These are phyloP conservation scores for Physocephala rufipes DNA, from an alignment of 2,888 invertebrate species.

Conservation along the genomic window DNA sequence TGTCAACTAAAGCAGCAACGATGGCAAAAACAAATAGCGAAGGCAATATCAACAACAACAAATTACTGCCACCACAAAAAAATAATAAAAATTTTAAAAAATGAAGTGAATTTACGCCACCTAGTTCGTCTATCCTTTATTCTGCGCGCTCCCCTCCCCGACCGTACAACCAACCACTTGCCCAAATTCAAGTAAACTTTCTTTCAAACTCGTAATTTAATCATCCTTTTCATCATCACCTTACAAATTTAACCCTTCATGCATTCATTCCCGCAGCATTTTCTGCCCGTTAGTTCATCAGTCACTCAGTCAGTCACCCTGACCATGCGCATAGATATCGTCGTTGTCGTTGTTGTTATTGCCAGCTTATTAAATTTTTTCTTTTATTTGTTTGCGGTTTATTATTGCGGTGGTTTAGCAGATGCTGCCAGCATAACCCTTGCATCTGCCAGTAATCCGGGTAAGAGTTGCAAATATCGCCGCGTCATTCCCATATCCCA, in stretches of 20 bases:
- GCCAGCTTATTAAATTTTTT: background rate
- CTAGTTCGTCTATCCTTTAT: background rate
- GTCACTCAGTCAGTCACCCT: slow-evolving; percentile 8
- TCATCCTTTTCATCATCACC: background rate
- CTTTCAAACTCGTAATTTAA: background rate
- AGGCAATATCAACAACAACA: too few species aligned
- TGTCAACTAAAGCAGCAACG: too few species aligned
- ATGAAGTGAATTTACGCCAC: too few species aligned
- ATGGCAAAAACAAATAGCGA: too few species aligned
- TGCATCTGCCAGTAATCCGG: slow-evolving; percentile 1
- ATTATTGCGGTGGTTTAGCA: slow-evolving; percentile 1
- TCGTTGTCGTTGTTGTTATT: too few species aligned
- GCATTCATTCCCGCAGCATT: slow-evolving; percentile 12
- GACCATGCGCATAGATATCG: background rate
- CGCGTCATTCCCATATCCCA: too few species aligned
- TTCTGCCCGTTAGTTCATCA: background rate
- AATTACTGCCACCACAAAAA: background rate
- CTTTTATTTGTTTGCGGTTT: slow-evolving; percentile 24
- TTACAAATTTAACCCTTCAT: background rate
- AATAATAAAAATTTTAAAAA: too few species aligned
- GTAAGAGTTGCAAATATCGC: background rate
- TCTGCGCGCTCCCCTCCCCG: background rate
- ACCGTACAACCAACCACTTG: background rate
- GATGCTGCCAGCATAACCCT: background rate
- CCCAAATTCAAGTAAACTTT: background rate